Evolutionary conservation across 2,888 invertebrate species (phyloP).

Genomic region (Lochmaea capreae): DNA sequence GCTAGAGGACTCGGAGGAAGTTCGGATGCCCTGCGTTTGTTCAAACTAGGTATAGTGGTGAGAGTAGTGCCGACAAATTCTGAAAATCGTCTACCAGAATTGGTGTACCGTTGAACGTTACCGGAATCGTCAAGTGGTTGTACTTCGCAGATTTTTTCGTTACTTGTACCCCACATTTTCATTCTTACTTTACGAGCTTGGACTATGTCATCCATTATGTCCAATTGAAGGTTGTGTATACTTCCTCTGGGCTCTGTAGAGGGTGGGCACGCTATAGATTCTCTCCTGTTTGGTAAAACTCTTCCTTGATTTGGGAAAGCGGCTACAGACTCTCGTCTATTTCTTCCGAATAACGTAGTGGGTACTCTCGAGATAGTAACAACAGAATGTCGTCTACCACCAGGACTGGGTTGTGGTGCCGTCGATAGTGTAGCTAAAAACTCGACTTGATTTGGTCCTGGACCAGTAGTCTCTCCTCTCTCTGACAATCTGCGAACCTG

Average conservation of each 20-base stretch:
- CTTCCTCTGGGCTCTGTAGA: slow-evolving; percentile 81
- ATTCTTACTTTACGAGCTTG: slow-evolving; percentile 84
- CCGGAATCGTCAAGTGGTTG: slow-evolving; percentile 79
- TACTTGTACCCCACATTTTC: slow-evolving; percentile 87
- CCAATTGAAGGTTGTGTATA: slow-evolving; percentile 84
- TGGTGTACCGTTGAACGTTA: slow-evolving; percentile 72
- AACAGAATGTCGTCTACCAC: slow-evolving; percentile 86
- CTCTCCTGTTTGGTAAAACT: slow-evolving; percentile 58
- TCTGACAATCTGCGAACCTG: slow-evolving; percentile 87
- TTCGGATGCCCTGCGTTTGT: slow-evolving; percentile 79
- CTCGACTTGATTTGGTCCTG: slow-evolving; percentile 82
- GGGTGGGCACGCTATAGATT: slow-evolving; percentile 69
- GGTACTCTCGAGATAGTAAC: slow-evolving; percentile 89
- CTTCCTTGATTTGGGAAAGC: slow-evolving; percentile 74
- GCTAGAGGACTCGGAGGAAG: slow-evolving; percentile 67
- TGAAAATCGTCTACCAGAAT: slow-evolving; percentile 73
- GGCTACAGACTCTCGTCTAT: slow-evolving; percentile 84
- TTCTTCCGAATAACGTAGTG: slow-evolving; percentile 79
- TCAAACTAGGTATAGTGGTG: slow-evolving; percentile 70
- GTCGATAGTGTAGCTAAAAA: slow-evolving; percentile 85
- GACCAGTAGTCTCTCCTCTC: slow-evolving; percentile 78
- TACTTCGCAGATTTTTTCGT: slow-evolving; percentile 82
- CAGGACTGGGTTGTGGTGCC: slow-evolving; percentile 77
- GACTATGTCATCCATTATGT: slow-evolving; percentile 91
- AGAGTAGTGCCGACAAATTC: slow-evolving; percentile 76